Base-by-base conservation (phyloP, 2,888 invertebrate genomes). In the Iselma pallidipennis region DNA sequence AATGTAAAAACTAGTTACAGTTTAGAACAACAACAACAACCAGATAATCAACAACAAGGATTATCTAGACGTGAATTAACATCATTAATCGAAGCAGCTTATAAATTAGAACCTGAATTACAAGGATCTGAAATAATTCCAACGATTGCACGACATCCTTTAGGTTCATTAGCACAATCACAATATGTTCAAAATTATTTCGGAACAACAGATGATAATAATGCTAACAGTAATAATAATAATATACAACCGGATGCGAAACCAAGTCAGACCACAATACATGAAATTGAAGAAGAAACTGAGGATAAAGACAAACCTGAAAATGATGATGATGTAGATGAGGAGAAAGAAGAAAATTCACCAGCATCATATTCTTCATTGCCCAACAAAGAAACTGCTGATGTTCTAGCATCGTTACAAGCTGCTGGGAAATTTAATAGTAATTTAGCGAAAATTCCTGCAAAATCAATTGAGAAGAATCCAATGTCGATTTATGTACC, bases 321-420 rank as follows among this genome's bases (percentile, higher is more conserved):
- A 12, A 60, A 33, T 29, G 55, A 25, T 29, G 31, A 51, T 28
- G 37, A 61, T 21, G 55, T n/a, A 16, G 31, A 51, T 28, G 37
- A 61, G 16, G 49, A 61, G 16, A 53, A 61, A 7, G 66, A 69
- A 19, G 60, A 70, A 12, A 82, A 83, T 65, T 80, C 84, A 2
- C 78, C 81, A 59, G 82, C 83, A 73, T 79, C 85, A 67, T 89
- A 86, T 69, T 84, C 88, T 1, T 85, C 87, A 0, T 79, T 89
- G 28, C 88, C 88, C 12, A 88, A 85, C 66, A 84, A 86, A 23
- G 85, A 88, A 76, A 85, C 86, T 0, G 87, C 87, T 10, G 87
- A 88, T 51, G 85, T 85, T 29, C 73, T 88, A 58, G 86, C 86
- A 0, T 84, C 87, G 60, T 80, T 86, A 1, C 87, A 88, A 65